A percentile compares a stretch with the other conserved stretches of the same genome.
Evolutionary conservation across 2,113 vertebrate species (phyloP).

Genomic region (Barbus barbus): DNA sequence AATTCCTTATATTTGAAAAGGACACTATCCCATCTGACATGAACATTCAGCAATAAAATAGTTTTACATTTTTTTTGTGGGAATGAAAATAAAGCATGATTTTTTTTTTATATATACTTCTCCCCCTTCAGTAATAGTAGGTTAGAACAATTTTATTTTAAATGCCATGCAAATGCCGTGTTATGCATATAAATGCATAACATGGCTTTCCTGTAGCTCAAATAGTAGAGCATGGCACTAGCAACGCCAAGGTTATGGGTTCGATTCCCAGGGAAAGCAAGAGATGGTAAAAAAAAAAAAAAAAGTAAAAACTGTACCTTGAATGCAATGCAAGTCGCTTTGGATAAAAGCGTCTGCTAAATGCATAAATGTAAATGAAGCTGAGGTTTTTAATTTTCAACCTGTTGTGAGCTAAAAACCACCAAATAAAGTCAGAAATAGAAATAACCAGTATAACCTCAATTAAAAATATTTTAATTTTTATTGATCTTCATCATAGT

Average conservation of each 20-base stretch:
- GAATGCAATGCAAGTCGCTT: no score
- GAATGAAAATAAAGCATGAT: not conserved
- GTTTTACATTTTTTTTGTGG: not conserved
- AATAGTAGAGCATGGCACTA: no score
- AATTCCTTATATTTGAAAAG: not conserved
- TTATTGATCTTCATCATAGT: constrained; percentile 32
- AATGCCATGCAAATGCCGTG: not conserved
- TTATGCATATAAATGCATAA: not conserved
- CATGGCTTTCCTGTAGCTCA: no score
- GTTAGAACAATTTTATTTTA: not conserved
- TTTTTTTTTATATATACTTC: not conserved
- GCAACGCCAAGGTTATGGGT: no score
- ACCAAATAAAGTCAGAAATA: no score
- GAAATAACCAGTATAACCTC: not conserved
- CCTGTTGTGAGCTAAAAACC: not conserved
- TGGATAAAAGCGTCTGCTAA: no score
- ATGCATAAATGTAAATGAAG: no score
- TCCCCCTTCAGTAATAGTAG: not conserved
- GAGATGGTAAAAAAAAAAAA: no score
- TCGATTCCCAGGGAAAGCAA: no score
- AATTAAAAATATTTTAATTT: constrained; percentile 36
- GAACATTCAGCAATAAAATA: not conserved
- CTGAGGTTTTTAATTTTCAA: not conserved
- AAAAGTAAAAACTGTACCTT: no score
- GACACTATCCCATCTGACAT: not conserved